Base-by-base conservation (phyloP, 2,113 vertebrate genomes). In the Crocuta crocuta region DNA sequence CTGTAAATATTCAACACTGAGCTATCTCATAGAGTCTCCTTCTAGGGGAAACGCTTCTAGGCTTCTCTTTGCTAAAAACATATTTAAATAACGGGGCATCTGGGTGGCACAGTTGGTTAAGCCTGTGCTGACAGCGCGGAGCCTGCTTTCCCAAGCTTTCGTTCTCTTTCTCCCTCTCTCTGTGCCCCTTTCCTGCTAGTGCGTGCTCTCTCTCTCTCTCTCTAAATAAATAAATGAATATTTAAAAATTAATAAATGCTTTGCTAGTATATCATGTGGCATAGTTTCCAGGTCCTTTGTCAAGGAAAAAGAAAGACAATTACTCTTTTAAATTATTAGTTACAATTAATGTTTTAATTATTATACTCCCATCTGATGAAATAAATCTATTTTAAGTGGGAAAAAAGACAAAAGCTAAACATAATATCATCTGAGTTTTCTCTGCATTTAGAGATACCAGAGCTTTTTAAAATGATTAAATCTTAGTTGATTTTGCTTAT, bases 291-390 rank as follows among this genome's bases (percentile, higher is more conserved):
- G 19, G 39, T 21, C 39, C 13, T 94, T 94, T 79, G 7, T 26
- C 21, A 71, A 21, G 23, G n/a, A 35, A 73, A 91, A 74, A 66
- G 61, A 81, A 76, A 12, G n/a, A 73, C 9, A 74, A 74, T 68
- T 86, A 58, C 81, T 95, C 9, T 63, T 87, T 85, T 79, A 15
- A 94, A 86, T 50, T 89, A 92, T 92, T 70, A 76, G n/a, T 31
- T 71, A 79, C 1, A 91, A 91, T 71, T 74, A 86, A 55, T 68
- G 74, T 91, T 96, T 95, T 89, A 93, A 94, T 79, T 73, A 33
- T 73, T 68, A 79, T 23, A 73, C 11, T 7, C 17, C 31, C 8
- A 86, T 33, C 45, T 91, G n/a, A 5, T 91, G 23, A 80, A 79
- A 45, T 68, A 80, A 79, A 45, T 55, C 28, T 5, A 82, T 70